These are phyloP conservation scores for Rhagologus leucostigma DNA, from an alignment of 2,113 vertebrate species.

Conservation along the genomic window DNA sequence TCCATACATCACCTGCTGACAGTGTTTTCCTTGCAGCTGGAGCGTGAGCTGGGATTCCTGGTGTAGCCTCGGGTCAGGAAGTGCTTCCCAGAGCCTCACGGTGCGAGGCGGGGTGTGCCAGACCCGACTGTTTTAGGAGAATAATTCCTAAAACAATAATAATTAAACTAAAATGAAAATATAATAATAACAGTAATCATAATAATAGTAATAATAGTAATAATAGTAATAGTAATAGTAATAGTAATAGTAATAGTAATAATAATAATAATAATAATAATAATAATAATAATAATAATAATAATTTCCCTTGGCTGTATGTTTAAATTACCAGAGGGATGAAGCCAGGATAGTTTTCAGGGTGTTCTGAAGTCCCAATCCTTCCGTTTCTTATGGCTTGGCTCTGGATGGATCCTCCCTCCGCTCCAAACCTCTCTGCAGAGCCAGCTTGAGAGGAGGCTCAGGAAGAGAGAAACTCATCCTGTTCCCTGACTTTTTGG, in stretches of 20 bases:
- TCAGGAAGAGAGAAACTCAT: background rate
- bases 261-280: background rate
- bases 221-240: too few species aligned
- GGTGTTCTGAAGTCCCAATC: background rate
- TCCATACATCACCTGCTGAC: background rate
- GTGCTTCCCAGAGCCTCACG: background rate
- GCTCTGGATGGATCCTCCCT: background rate
- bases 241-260: too few species aligned
- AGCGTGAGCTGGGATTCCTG: background rate
- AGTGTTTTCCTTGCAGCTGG: background rate
- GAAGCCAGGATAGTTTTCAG: background rate
- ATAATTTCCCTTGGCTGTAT: background rate
- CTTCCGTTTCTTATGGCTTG: background rate
- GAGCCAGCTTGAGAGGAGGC: background rate
- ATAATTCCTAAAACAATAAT: background rate
- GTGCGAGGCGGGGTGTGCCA: too few species aligned
- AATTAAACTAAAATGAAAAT: background rate
- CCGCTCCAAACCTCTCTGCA: background rate
- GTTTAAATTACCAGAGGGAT: background rate
- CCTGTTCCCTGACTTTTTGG: background rate
- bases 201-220: too few species aligned
- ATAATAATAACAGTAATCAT: too few species aligned
- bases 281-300: accelerated
- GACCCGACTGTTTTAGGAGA: background rate
- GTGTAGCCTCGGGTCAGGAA: background rate